phyloP scores from a whole-genome alignment of 2,888 invertebrate genomes.

The Ectropis crepuscularia region DNA sequence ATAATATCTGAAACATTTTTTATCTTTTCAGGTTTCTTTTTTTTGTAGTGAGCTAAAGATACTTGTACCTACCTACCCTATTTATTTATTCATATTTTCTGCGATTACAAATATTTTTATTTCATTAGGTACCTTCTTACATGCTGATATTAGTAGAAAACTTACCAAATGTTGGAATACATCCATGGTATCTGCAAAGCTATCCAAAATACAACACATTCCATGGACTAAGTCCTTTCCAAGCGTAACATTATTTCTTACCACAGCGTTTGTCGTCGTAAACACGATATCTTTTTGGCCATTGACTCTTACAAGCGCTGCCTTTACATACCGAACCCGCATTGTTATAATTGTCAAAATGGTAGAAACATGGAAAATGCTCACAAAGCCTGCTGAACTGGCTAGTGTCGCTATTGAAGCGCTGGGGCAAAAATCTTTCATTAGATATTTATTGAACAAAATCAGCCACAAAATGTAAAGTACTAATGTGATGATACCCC shows the following conservation, averaged over 20 bases:
- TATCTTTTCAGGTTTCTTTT: background rate
- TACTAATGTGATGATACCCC: slow-evolving; percentile 21
- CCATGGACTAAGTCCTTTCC: slow-evolving; percentile 46
- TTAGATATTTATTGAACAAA: slow-evolving; percentile 44
- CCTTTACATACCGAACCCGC: slow-evolving; percentile 55
- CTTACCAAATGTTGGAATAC: slow-evolving; percentile 61
- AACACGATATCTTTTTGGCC: slow-evolving; percentile 17
- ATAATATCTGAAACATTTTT: slow-evolving; percentile 54
- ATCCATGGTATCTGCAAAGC: slow-evolving; percentile 53
- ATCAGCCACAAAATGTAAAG: slow-evolving; percentile 38
- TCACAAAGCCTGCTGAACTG: slow-evolving; percentile 46
- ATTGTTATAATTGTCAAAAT: slow-evolving; percentile 51
- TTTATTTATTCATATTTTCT: too few relatives aligned
- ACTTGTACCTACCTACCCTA: too few relatives aligned
- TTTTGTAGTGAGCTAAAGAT: background rate
- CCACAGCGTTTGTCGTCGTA: slow-evolving; percentile 9
- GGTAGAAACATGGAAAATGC: slow-evolving; percentile 49
- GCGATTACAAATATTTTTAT: too few relatives aligned
- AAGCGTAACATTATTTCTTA: slow-evolving; percentile 20
- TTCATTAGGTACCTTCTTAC: too few relatives aligned
- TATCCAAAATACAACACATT: slow-evolving; percentile 52
- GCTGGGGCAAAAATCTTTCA: slow-evolving; percentile 47
- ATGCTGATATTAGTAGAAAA: slow-evolving; percentile 4
- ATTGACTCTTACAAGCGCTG: slow-evolving; percentile 43
- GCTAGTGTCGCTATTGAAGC: slow-evolving; percentile 42